Percentiles rank a stretch among this genome's conserved stretches.
phyloP scores from a whole-genome alignment of 2,797 vertebrate species.

The Trichosurus vulpecula region DNA sequence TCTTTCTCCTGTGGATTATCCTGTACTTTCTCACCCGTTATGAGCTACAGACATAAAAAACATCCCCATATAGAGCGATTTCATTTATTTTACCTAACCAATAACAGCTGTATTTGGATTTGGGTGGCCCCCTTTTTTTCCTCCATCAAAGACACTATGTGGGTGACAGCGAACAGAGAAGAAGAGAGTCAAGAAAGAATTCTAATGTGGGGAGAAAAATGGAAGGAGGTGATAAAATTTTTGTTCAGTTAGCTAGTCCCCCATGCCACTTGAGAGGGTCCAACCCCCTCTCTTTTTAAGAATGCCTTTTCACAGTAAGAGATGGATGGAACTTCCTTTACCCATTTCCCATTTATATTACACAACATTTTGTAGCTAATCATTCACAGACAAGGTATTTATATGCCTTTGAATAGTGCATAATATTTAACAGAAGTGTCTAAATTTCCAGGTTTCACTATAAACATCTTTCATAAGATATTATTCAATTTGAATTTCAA shows the following conservation, averaged over 20 bases:
- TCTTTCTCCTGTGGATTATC: not conserved
- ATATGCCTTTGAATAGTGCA: constrained; percentile 1
- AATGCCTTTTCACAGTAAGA: not conserved
- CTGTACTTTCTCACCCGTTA: not conserved
- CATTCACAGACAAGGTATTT: constrained; percentile 6
- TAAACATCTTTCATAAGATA: not conserved
- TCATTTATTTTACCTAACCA: not conserved
- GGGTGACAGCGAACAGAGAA: not conserved
- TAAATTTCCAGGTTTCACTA: not conserved
- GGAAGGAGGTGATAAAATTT: not conserved
- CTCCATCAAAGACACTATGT: not conserved
- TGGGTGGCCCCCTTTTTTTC: not conserved
- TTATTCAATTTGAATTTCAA: constrained; percentile 25
- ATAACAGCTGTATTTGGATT: not conserved
- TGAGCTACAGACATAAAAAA: not conserved
- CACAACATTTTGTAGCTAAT: not conserved
- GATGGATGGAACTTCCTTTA: not conserved
- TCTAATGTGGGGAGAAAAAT: not conserved
- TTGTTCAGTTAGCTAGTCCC: not conserved
- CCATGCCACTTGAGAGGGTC: not conserved
- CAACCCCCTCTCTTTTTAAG: not conserved
- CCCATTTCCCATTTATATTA: not conserved
- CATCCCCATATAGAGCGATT: accelerated
- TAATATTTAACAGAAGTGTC: not conserved
- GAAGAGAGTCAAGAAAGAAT: not conserved